A percentile compares a stretch with the other conserved stretches of the same genome.
Conservation (phyloP, 2,113 vertebrate species). For the Pteropus alecto region DNA sequence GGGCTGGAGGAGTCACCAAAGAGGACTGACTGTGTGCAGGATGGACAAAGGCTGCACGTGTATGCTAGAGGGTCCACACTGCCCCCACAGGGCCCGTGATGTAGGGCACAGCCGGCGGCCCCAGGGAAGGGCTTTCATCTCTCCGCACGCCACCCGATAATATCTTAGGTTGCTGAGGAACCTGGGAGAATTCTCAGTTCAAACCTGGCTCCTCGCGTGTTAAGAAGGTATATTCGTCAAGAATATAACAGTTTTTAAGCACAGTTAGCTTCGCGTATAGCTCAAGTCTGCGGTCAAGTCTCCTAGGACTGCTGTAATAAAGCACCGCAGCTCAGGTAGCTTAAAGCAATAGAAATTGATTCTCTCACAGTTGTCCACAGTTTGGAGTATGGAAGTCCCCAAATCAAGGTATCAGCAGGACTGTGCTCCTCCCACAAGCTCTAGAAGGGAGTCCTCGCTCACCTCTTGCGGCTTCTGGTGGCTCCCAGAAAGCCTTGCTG, state of each 20-base stretch:
- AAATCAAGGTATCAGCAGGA: not conserved
- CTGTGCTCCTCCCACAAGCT: not conserved
- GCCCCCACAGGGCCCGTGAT: not conserved
- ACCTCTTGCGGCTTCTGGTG: not conserved
- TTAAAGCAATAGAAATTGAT: not conserved
- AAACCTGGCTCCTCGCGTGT: not conserved
- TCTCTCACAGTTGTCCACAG: not conserved
- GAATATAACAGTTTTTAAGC: not conserved
- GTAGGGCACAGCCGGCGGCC: not conserved
- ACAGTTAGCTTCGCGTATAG: not conserved
- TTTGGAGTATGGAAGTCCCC: not conserved
- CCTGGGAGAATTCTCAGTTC: not conserved
- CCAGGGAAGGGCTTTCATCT: not conserved
- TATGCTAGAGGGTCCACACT: not conserved
- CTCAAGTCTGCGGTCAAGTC: not conserved
- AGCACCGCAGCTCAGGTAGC: not conserved
- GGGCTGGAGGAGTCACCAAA: not conserved
- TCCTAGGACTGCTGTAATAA: not conserved
- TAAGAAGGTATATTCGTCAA: not conserved
- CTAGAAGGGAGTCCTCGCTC: not conserved
- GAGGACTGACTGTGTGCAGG: not conserved
- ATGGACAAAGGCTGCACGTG: not conserved
- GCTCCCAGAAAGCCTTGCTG: not conserved
- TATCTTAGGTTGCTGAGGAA: not conserved
- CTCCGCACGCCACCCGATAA: not conserved